phyloP scores from a whole-genome alignment of 2,113 vertebrate genomes.

The Cinclus mexicanus region DNA sequence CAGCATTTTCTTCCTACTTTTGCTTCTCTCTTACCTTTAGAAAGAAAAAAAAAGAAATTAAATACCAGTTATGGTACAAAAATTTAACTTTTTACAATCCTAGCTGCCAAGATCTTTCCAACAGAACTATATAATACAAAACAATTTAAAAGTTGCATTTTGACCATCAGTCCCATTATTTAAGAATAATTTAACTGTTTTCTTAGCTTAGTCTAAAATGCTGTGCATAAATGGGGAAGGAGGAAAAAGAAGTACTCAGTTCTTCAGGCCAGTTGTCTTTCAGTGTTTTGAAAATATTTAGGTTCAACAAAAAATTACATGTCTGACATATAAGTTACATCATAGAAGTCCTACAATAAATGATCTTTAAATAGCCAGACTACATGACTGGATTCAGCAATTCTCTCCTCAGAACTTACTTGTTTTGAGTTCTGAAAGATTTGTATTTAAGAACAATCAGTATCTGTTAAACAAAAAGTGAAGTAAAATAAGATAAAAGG shows the following conservation, averaged over 20 bases:
- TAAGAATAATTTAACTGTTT: background rate
- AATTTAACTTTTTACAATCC: background rate
- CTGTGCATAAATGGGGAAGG: background rate
- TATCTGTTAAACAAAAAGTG: background rate
- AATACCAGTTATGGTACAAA: background rate
- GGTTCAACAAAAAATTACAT: background rate
- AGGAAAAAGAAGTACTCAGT: background rate
- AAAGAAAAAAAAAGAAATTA: background rate
- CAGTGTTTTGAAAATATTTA: background rate
- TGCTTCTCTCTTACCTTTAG: slow-evolving; percentile 69
- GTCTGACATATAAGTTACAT: background rate
- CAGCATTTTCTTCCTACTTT: slow-evolving; percentile 87
- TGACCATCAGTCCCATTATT: background rate
- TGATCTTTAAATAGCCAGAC: background rate
- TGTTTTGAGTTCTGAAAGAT: background rate
- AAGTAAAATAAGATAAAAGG: background rate
- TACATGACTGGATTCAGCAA: background rate
- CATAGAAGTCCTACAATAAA: background rate
- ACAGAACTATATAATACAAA: background rate
- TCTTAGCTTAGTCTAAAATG: background rate
- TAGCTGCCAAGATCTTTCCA: background rate
- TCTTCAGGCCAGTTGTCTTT: background rate
- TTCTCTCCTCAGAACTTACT: background rate
- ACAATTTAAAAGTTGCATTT: background rate
- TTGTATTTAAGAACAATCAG: background rate